phyloP scores from a whole-genome alignment of 2,888 invertebrate genomes.

The Phlogophora meticulosa region DNA sequence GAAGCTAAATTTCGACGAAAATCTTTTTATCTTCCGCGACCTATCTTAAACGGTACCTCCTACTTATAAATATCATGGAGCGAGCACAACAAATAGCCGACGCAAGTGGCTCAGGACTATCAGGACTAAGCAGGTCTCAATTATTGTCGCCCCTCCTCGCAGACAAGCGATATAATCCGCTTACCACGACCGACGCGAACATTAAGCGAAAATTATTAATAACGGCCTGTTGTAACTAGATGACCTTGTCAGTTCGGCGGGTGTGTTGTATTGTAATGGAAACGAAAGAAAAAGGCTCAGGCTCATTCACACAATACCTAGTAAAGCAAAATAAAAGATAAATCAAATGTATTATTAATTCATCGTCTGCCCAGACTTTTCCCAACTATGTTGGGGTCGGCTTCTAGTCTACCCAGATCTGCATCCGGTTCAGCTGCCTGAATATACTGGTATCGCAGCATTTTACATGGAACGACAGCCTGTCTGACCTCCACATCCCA shows the following conservation, averaged over 20 bases:
- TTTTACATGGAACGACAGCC: no score
- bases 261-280: constrained; percentile 35
- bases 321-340: no score
- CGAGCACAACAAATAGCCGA: constrained; percentile 51
- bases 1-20: constrained; percentile 6
- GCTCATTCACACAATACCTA: no score
- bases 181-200: constrained; percentile 68
- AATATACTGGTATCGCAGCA: no score
- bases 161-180: constrained; percentile 72
- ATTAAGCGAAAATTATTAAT: constrained; percentile 72
- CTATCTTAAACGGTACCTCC: constrained; percentile 45
- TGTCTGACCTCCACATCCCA: no score
- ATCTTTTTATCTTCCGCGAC: constrained; percentile 41
- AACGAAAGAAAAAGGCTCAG: not conserved
- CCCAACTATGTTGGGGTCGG: no score
- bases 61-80: constrained; percentile 58
- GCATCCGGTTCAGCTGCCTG: no score
- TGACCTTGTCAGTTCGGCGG: constrained; percentile 53
- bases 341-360: no score
- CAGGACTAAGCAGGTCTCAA: constrained; percentile 65
- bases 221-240: constrained; percentile 61
- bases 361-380: no score
- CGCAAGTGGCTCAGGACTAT: constrained; percentile 62
- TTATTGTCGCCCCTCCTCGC: constrained; percentile 66
- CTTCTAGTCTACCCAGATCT: no score